Percentiles rank a stretch among this genome's conserved stretches.
Conservation (phyloP, 2,113 vertebrate genomes). For the Poecilia latipinna region DNA sequence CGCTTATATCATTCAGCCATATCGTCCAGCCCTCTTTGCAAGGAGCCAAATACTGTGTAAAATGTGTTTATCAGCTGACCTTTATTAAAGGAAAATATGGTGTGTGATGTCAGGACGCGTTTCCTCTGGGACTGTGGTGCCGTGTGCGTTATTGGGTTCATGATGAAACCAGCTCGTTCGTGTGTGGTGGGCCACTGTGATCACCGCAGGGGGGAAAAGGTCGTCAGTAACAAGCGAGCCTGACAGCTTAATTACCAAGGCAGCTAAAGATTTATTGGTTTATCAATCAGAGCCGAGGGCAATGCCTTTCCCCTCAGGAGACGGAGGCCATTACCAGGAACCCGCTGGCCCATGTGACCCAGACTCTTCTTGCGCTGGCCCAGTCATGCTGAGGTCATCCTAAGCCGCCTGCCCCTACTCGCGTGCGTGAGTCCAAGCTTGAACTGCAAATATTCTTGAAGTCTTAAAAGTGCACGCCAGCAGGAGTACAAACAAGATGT, state of each 20-base stretch:
- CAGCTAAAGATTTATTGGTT: conserved; percentile 98
- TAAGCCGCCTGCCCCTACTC: conserved; percentile 34
- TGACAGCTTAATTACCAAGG: conserved; percentile 96
- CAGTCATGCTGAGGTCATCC: conserved; percentile 59
- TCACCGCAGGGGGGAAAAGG: conserved; percentile 75
- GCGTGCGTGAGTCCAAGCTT: conserved; percentile 1
- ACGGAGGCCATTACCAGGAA: conserved; percentile 87
- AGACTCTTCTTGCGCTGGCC: conserved; percentile 56
- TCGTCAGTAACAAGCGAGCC: conserved; percentile 84
- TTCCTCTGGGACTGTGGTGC: conserved; percentile 47
- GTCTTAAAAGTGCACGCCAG: conserved; percentile 37
- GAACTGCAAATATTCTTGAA: conserved; percentile 31
- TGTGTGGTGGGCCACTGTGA: conserved; percentile 53
- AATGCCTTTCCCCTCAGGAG: conserved; percentile 83
- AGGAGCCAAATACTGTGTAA: background rate
- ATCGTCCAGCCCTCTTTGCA: too few relatives aligned
- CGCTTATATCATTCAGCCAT: too few relatives aligned
- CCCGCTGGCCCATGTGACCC: conserved; percentile 78
- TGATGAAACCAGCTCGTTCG: conserved; percentile 51
- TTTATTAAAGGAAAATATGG: conserved; percentile 17
- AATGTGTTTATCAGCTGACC: conserved; percentile 18
- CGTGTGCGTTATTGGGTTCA: conserved; percentile 40
- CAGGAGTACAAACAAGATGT: conserved; percentile 35
- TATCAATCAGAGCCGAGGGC: conserved; percentile 91
- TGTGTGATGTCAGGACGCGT: conserved; percentile 14